Evolutionary conservation across 2,797 vertebrate species (phyloP).

Genomic region (Arrhamphus sclerolepis): DNA sequence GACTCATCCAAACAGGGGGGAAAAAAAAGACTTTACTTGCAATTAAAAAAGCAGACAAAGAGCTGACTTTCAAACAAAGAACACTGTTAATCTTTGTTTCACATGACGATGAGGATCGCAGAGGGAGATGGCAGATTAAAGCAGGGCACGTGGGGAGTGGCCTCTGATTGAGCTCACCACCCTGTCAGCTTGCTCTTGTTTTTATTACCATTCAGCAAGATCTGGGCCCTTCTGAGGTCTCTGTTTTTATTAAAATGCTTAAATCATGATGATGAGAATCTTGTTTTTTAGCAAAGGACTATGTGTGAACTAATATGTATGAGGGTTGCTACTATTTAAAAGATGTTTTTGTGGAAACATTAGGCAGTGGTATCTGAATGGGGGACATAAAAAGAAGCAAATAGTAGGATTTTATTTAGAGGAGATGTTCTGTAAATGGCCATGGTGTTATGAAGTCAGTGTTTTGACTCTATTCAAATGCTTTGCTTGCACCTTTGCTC

Average conservation of each 20-base stretch:
- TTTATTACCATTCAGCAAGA: slow-evolving; percentile 48
- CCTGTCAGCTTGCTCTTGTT: slow-evolving; percentile 38
- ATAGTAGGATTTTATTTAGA: slow-evolving; percentile 38
- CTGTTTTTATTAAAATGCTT: slow-evolving; percentile 33
- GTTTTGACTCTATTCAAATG: slow-evolving; percentile 54
- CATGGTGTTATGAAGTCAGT: slow-evolving; percentile 30
- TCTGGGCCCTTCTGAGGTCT: slow-evolving; percentile 23
- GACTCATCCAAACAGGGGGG: slow-evolving; percentile 17
- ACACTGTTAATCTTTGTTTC: slow-evolving; percentile 68
- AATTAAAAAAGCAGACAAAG: slow-evolving; percentile 62
- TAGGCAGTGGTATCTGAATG: slow-evolving; percentile 31
- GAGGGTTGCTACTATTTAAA: slow-evolving; percentile 51
- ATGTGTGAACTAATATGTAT: slow-evolving; percentile 18
- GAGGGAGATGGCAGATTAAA: slow-evolving; percentile 63
- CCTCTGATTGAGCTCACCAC: slow-evolving; percentile 65
- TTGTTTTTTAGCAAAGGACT: slow-evolving; percentile 23
- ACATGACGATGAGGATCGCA: slow-evolving; percentile 25
- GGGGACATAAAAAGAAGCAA: slow-evolving; percentile 26
- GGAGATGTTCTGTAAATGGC: slow-evolving; percentile 30
- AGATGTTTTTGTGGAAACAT: slow-evolving; percentile 27
- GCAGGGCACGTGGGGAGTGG: slow-evolving; percentile 39
- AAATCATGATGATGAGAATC: slow-evolving; percentile 34
- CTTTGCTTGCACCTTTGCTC: slow-evolving; percentile 47
- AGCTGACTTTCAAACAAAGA: slow-evolving; percentile 61
- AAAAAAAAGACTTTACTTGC: slow-evolving; percentile 26